Evolutionary conservation across 1,140 invertebrate species (phyloP), one percentile per base, ranked within the genome.

Genomic region (Halictus rubicundus): DNA sequence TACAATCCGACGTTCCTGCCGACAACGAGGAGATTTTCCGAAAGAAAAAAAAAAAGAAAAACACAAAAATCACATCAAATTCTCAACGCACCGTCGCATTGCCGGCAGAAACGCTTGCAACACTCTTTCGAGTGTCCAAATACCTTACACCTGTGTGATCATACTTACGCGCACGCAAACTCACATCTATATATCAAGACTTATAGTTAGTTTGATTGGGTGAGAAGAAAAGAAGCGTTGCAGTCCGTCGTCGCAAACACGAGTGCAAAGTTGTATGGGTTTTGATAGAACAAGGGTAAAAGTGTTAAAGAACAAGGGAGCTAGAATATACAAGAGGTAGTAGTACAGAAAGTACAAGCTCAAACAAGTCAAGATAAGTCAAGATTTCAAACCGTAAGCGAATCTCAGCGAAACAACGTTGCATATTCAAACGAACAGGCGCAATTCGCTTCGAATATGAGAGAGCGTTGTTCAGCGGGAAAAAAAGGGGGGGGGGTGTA

Each of bases 191-290:
- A 9, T n/a, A 57, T n/a, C 19, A 57, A 57, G 8, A 9, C n/a
- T n/a, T 57, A n/a, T 9, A n/a, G 21, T n/a, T 9, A 57, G 54
- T 57, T n/a, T n/a, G 25, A 37, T 3, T 16, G 16, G 21, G 21
- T 12, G n/a, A 63, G 39, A n/a, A 74, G 66, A 39, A 71, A 49
- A 49, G 74, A 60, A 79, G 70, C 66, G 70, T 79, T 74, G 54
- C 78, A 49, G 25, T 23, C 19, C 21, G 39, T 6, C 49, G 49
- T 27, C 49, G 68, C 25, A 9, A n/a, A n/a, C 25, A n/a, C 39
- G 54, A 21, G 42, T 66, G 39, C 61, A 66, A 57, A 46, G 21
- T 23, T 70, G 23, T 5, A 25, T 8, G 37, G 14, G 37, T 37
- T 25, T 4, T n/a, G n/a, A 37, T 16, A 72, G 57, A 64, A 16